Evolutionary conservation across 2,888 invertebrate genomes (phyloP), one percentile per base, ranked within the genome.

Genomic region (Parasteatoda lunata): DNA sequence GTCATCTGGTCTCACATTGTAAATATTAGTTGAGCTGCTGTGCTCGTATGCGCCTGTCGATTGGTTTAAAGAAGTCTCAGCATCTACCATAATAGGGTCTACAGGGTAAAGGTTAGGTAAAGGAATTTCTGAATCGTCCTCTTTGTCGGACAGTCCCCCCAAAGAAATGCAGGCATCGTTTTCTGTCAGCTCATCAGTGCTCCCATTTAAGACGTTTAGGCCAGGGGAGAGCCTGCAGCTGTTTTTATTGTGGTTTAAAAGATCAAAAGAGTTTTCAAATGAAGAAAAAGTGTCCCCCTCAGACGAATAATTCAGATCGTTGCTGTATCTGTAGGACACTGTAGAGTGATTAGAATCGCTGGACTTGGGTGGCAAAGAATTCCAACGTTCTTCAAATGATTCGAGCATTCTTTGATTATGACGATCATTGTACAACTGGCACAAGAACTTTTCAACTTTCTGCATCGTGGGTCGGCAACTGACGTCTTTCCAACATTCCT

Each of bases 341-440:
- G 69, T 15, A 5, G 69, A 69, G 65, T 76, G 49, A 48, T 75
- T 78, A 5, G 70, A 76, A 8, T 88, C 84, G 0, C 49, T 64
- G 13, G 30, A n/a, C 11, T 75, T 79, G 5, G 91, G 90, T 78
- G 90, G 89, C 54, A 91, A 88, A 80, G 91, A 88, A 90, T 95
- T 94, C 96, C 96, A 96, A 80, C 95, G 94, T 69, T 93, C 93
- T 90, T 96, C 95, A 91, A 96, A 96, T 91, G 95, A 94, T 48
- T 85, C 85, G 90, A 91, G 84, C 15, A 84, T 87, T 49, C 77
- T 72, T 88, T 83, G 70, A 90, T 90, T 66, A 90, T 91, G 81
- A 90, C 68, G 66, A 64, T 89, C 78, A 47, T 84, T 78, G 73
- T 88, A 84, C 7, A 92, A 91, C 89, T 94, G 93, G 1, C 92